Conservation (phyloP, 2,797 vertebrate genomes). For the Passerculus sandwichensis region DNA sequence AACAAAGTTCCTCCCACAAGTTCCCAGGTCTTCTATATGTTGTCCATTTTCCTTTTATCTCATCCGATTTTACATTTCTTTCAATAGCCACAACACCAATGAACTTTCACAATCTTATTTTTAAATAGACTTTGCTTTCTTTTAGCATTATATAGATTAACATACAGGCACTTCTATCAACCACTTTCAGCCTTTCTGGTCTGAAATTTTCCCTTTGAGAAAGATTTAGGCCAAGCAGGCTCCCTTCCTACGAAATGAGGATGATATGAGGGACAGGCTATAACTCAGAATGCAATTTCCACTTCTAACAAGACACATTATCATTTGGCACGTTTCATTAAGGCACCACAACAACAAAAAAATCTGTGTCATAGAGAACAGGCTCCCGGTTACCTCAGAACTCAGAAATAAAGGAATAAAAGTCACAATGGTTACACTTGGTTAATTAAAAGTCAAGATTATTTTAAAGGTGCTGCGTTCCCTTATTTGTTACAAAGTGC, state of each 20-base stretch:
- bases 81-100: not conserved
- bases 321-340: not conserved
- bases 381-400: not conserved
- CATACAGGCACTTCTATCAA: not conserved
- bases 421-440: not conserved
- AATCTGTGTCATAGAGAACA: not conserved
- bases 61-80: not conserved
- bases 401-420: not conserved
- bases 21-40: not conserved
- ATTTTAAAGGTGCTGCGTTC: not conserved
- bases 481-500: not conserved
- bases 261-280: not conserved
- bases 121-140: not conserved
- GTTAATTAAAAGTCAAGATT: conserved; percentile 18
- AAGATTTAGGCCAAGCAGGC: not conserved
- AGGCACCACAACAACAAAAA: not conserved
- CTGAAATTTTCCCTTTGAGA: not conserved
- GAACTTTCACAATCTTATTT: not conserved
- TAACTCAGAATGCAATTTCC: not conserved
- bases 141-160: not conserved
- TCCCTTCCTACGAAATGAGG: not conserved
- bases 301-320: not conserved
- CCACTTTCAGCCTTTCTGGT: not conserved
- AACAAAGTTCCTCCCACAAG: not conserved
- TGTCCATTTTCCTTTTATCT: not conserved